Conservation (phyloP, 2,888 invertebrate genomes). For the Chorisops tibialis region DNA sequence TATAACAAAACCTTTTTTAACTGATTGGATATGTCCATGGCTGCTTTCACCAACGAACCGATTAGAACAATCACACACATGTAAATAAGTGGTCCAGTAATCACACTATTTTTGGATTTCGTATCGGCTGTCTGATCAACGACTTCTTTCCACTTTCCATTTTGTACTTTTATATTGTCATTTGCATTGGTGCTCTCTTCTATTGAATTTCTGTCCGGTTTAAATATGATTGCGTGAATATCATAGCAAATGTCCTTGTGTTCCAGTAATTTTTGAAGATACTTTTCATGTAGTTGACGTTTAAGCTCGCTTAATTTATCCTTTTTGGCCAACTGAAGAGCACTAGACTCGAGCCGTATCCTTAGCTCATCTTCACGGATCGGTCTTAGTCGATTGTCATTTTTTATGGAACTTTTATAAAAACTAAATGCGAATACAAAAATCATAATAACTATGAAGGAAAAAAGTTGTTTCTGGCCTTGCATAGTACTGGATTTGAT, state of each 20-base stretch:
- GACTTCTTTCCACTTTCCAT: neutral
- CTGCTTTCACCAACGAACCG: conserved; percentile 47
- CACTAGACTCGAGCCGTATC: neutral
- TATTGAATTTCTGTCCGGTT: conserved; percentile 29
- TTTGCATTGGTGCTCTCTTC: neutral
- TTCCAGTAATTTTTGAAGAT: conserved; percentile 33
- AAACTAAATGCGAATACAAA: conserved; percentile 6
- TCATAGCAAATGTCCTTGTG: conserved; percentile 40
- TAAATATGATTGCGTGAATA: conserved; percentile 38
- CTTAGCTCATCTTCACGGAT: conserved; percentile 9
- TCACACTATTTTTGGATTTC: conserved; percentile 23
- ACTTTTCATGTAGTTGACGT: neutral
- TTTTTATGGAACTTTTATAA: conserved; percentile 1
- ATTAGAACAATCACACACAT: conserved; percentile 49
- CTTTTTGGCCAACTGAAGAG: neutral
- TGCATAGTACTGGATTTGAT: conserved; percentile 15
- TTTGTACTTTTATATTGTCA: neutral
- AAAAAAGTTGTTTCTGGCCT: conserved; percentile 15
- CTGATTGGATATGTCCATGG: conserved; percentile 51
- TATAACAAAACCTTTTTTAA: conserved; percentile 51
- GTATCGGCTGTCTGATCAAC: neutral
- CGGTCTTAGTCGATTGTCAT: conserved; percentile 10
- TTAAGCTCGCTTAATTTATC: neutral
- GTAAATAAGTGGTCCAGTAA: conserved; percentile 47
- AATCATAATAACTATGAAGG: conserved; percentile 6